These are phyloP conservation scores for Dendronephthya gigantea DNA, from an alignment of 64 coral and sea anemone species.

Conservation along the genomic window DNA sequence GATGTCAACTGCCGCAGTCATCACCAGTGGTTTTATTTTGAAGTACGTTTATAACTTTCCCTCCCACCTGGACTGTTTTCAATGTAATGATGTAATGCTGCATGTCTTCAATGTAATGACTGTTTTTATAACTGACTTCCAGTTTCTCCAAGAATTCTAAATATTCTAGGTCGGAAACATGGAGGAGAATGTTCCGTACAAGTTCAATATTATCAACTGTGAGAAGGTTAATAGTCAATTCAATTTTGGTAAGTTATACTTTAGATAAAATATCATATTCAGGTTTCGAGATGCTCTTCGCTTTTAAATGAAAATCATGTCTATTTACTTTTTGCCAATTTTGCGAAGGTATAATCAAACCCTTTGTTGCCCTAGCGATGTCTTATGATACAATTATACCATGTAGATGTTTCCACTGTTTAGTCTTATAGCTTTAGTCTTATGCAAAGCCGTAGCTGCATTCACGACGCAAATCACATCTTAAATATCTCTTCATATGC, in stretches of 20 bases:
- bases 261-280: neutral
- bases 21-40: slow-evolving; percentile 98
- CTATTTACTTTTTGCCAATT: no score
- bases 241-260: slow-evolving; percentile 79
- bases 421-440: no score
- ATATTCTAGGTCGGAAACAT: slow-evolving; percentile 76
- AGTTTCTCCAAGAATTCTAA: neutral
- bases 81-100: neutral
- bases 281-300: no score
- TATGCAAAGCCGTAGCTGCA: no score
- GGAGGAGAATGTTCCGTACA: slow-evolving; percentile 81
- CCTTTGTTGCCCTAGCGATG: no score
- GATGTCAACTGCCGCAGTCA: slow-evolving; percentile 74
- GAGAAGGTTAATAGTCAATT: slow-evolving; percentile 98
- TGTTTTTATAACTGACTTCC: no score
- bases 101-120: no score
- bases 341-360: no score
- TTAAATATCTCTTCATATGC: neutral
- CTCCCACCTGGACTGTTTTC: neutral
- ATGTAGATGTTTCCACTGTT: no score
- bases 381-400: no score
- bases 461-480: no score
- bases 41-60: slow-evolving; percentile 31
- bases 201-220: slow-evolving; percentile 97
- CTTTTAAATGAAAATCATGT: no score